A percentile compares a stretch with the other conserved stretches of the same genome.
phyloP scores from a whole-genome alignment of 1,140 invertebrate species.

The Gonioctena quinquepunctata region DNA sequence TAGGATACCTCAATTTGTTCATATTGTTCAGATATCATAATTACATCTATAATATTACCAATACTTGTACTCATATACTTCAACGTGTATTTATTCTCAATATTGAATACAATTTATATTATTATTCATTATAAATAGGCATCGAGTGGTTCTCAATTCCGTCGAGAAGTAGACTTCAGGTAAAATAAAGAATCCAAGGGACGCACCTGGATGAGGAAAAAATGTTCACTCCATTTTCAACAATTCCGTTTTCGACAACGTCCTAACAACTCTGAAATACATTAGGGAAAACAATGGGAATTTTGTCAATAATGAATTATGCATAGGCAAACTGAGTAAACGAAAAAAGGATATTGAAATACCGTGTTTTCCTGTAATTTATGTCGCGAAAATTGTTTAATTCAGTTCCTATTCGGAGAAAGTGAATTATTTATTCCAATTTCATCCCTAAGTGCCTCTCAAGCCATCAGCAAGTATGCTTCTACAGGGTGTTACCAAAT shows the following conservation, averaged over 20 bases:
- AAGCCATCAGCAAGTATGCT: background rate
- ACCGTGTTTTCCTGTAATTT: constrained; percentile 8
- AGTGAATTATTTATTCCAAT: background rate
- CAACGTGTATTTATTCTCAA: too few species aligned
- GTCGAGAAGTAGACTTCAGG: too few species aligned
- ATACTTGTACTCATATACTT: too few species aligned
- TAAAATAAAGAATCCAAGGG: too few species aligned
- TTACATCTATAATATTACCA: too few species aligned
- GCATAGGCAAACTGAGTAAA: constrained; percentile 7
- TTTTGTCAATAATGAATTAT: constrained; percentile 11
- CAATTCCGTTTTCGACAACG: background rate
- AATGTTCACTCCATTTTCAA: background rate
- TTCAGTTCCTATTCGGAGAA: background rate
- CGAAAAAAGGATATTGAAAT: background rate
- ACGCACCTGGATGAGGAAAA: background rate
- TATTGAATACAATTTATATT: too few species aligned
- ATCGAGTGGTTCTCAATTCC: too few species aligned
- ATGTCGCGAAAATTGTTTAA: constrained; percentile 5
- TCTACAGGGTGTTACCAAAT: too few species aligned
- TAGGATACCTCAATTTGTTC: too few species aligned
- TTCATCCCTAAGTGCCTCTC: background rate
- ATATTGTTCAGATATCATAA: too few species aligned
- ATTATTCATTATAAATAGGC: too few species aligned
- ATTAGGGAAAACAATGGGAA: constrained; percentile 11
- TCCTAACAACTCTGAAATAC: background rate